Conservation (phyloP, 2,888 invertebrate genomes). For the Allygus modestus region DNA sequence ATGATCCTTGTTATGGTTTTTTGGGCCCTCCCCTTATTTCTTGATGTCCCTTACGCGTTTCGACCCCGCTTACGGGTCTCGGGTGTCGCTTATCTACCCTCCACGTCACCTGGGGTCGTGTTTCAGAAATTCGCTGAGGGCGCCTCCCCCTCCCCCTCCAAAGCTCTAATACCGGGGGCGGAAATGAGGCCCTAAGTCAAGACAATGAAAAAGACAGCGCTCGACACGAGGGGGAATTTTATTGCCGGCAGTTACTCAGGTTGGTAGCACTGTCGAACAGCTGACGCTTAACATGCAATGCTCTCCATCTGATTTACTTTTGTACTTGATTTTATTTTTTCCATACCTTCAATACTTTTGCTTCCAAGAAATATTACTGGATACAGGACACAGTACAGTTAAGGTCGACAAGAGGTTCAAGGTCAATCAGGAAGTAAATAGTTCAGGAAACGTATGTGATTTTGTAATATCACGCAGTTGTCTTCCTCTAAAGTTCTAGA, state of each 20-base stretch:
- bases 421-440: too few relatives aligned
- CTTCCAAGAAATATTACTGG: too few relatives aligned
- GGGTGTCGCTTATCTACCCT: neutral
- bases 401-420: too few relatives aligned
- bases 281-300: conserved; percentile 34
- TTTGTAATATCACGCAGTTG: too few relatives aligned
- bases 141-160: neutral
- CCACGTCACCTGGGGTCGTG: conserved; percentile 42
- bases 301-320: conserved; percentile 29
- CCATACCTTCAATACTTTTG: too few relatives aligned
- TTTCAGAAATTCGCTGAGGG: conserved; percentile 41
- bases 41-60: conserved; percentile 3
- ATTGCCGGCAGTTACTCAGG: conserved; percentile 40
- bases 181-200: conserved; percentile 50
- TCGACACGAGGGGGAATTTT: conserved; percentile 47
- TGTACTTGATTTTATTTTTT: neutral
- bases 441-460: too few relatives aligned
- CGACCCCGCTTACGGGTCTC: neutral
- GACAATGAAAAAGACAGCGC: conserved; percentile 50
- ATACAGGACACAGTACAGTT: too few relatives aligned
- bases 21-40: neutral
- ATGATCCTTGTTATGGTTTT: neutral
- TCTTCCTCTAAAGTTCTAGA: too few relatives aligned
- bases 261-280: conserved; percentile 40
- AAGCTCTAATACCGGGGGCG: conserved; percentile 33